A percentile compares a stretch with the other conserved stretches of the same genome.
Evolutionary conservation across 2,888 invertebrate genomes (phyloP).

Genomic region (Cactoblastis cactorum): DNA sequence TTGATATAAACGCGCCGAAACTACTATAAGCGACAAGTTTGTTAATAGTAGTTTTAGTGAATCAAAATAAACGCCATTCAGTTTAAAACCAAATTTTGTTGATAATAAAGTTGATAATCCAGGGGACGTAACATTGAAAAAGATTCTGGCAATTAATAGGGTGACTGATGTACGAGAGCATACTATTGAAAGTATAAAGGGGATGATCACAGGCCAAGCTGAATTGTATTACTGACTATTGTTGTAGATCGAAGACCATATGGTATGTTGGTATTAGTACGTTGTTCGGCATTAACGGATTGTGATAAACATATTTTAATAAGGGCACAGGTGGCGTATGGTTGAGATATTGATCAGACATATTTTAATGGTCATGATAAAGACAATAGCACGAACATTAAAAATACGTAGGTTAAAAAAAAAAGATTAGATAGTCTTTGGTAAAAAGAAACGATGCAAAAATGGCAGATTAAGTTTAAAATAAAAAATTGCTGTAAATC

Average conservation of each 20-base stretch:
- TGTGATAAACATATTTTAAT: conserved; percentile 68
- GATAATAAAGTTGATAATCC: conserved; percentile 32
- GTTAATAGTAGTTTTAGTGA: conserved; percentile 30
- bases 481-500: no score
- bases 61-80: conserved; percentile 22
- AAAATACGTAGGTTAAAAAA: no score
- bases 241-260: conserved; percentile 63
- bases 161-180: conserved; percentile 63
- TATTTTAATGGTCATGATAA: not conserved
- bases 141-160: conserved; percentile 66
- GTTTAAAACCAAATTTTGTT: conserved; percentile 19
- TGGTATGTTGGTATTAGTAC: conserved; percentile 60
- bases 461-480: no score
- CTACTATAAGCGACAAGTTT: conserved; percentile 47
- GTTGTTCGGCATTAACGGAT: conserved; percentile 47
- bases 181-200: conserved; percentile 58
- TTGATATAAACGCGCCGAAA: conserved; percentile 53
- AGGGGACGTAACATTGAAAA: conserved; percentile 28
- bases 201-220: conserved; percentile 62
- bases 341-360: not conserved
- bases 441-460: no score
- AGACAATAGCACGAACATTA: not conserved
- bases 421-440: no score
- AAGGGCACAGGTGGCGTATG: conserved; percentile 47
- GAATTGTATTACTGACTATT: conserved; percentile 45